These are phyloP conservation scores for Apamea monoglypha DNA, from an alignment of 2,888 invertebrate species.

Conservation along the genomic window DNA sequence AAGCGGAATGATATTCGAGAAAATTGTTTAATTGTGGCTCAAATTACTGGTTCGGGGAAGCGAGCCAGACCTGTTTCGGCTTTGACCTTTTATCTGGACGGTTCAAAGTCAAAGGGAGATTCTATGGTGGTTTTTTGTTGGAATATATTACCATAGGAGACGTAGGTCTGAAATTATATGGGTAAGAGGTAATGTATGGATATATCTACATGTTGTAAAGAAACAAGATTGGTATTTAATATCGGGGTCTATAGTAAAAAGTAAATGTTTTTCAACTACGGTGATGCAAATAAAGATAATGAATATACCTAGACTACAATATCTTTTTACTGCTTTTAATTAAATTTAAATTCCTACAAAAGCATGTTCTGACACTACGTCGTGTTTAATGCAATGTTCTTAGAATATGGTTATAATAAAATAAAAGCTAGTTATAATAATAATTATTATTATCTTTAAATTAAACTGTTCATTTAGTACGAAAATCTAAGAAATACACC, in stretches of 20 bases:
- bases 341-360: neutral
- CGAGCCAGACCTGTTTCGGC: slow-evolving; percentile 76
- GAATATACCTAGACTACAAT: neutral
- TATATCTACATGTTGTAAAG: slow-evolving; percentile 11
- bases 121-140: slow-evolving; percentile 57
- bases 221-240: slow-evolving; percentile 16
- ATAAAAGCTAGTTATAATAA: neutral
- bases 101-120: slow-evolving; percentile 62
- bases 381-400: neutral
- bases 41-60: slow-evolving; percentile 85
- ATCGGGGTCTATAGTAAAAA: neutral
- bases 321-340: neutral
- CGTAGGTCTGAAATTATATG: slow-evolving; percentile 36
- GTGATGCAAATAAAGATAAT: neutral
- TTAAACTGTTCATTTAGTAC: neutral
- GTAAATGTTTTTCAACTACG: neutral
- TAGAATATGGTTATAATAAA: neutral
- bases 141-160: slow-evolving; percentile 50
- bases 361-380: neutral
- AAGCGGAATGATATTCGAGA: slow-evolving; percentile 88
- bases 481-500: neutral
- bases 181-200: slow-evolving; percentile 19
- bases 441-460: neutral
- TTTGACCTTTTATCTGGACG: slow-evolving; percentile 74
- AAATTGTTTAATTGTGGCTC: slow-evolving; percentile 89